Evolutionary conservation across 23 tunicate species (phyloP), one percentile per base, ranked within the genome.

Genomic region (Halocynthia aurantium): DNA sequence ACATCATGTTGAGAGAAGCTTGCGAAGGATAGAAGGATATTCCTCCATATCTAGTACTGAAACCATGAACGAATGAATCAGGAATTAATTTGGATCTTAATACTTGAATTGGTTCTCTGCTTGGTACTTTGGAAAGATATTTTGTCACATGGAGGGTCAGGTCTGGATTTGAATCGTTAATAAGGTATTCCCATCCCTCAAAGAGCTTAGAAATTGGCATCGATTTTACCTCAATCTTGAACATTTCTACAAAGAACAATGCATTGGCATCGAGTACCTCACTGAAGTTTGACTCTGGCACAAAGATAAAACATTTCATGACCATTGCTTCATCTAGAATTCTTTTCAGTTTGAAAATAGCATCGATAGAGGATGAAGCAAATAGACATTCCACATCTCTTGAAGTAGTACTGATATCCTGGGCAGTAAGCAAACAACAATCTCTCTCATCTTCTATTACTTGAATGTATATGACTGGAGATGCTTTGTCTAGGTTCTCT

Each of bases 1-100:
- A 89, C 51, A 81, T 74, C 62, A 89, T 60, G 49, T 84, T 89
- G 40, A 89, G 77, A 10, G 96, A 89, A 0, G 87, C 77, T 52
- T 62, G 56, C 69, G 69, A 82, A 52, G 85, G 80, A 61, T 62
- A 76, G 6, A 79, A 75, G 13, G 96, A 84, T 7, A 84, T 19
- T 17, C 96, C 96, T 22, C 96, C 96, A 61, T 75, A 55, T 58
- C 96, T 50, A 0, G 76, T 64, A 10, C 88, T 68, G 63, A 73
- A 89, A 6, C 96, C 96, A 89, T 89, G 96, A 54, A 52, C 0
- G 63, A 84, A 89, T 6, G 50, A 8, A 51, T 61, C 69, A 11
- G 96, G 88, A 31, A 88, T 67, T 55, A 88, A 11, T 12, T 57
- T 78, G 18, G 95, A 88, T 13, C 58, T 52, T 8, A 62, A 54